Conservation (phyloP, 2,797 vertebrate species). For the Urophycis tenuis region DNA sequence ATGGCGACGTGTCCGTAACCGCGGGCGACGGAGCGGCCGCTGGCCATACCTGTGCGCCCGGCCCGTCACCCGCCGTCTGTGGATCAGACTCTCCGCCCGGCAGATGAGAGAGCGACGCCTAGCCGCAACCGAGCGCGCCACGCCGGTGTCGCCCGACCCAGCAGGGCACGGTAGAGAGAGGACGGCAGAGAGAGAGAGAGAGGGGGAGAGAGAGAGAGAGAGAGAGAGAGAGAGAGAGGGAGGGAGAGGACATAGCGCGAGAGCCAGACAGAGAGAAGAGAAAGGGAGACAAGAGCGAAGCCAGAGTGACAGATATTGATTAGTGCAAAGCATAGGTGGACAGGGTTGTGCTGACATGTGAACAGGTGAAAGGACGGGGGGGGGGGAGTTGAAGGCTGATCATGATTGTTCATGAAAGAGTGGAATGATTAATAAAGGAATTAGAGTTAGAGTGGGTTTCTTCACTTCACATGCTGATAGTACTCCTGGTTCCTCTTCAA, state of each 20-base stretch:
- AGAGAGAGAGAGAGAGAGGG: conserved; percentile 21
- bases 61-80: conserved; percentile 84
- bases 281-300: neutral
- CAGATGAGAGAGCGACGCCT: conserved; percentile 90
- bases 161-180: conserved; percentile 17
- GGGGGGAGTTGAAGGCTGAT: too few relatives aligned
- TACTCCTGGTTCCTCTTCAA: too few relatives aligned
- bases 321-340: neutral
- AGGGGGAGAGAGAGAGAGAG: conserved; percentile 7
- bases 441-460: too few relatives aligned
- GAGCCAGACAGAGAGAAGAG: neutral
- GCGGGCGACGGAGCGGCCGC: neutral
- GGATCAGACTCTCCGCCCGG: conserved; percentile 92
- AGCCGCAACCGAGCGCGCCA: conserved; percentile 57
- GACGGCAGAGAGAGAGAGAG: conserved; percentile 13
- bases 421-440: too few relatives aligned
- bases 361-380: too few relatives aligned
- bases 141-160: neutral
- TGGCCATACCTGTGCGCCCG: conserved; percentile 71
- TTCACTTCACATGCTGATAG: too few relatives aligned
- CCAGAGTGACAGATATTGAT: neutral
- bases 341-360: too few relatives aligned
- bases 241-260: neutral
- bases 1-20: neutral
- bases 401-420: too few relatives aligned